Evolutionary conservation across 2,113 vertebrate species (phyloP).

Genomic region (Podarcis raffonei): DNA sequence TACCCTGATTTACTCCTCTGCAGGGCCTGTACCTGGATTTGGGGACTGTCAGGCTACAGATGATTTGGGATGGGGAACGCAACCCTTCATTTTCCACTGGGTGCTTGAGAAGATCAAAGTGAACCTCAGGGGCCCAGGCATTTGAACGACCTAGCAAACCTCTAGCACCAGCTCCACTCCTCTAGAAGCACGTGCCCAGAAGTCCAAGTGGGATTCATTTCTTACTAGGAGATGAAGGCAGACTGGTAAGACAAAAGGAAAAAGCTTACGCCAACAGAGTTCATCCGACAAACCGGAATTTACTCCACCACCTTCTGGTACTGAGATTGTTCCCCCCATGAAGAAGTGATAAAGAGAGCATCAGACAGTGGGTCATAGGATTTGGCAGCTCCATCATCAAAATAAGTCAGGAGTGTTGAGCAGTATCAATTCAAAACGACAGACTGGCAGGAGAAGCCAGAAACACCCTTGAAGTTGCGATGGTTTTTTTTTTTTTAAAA

Average conservation of each 20-base stretch:
- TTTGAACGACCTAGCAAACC: background rate
- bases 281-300: background rate
- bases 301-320: fast-evolving
- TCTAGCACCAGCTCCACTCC: background rate
- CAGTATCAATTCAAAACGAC: constrained; percentile 7
- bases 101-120: background rate
- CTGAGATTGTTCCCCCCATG: constrained; percentile 10
- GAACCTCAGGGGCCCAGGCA: background rate
- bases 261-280: background rate
- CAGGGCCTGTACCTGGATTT: background rate
- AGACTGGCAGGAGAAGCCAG: background rate
- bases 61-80: background rate
- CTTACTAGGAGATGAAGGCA: background rate
- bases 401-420: background rate
- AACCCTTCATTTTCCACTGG: background rate
- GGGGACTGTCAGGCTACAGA: background rate
- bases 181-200: background rate
- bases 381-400: constrained; percentile 9
- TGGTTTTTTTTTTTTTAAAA: background rate
- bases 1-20: background rate
- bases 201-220: background rate
- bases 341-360: background rate
- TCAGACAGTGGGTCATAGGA: background rate
- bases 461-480: background rate
- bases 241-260: background rate